These are phyloP conservation scores for Volucella zonaria DNA, from an alignment of 2,888 invertebrate species.

Conservation along the genomic window DNA sequence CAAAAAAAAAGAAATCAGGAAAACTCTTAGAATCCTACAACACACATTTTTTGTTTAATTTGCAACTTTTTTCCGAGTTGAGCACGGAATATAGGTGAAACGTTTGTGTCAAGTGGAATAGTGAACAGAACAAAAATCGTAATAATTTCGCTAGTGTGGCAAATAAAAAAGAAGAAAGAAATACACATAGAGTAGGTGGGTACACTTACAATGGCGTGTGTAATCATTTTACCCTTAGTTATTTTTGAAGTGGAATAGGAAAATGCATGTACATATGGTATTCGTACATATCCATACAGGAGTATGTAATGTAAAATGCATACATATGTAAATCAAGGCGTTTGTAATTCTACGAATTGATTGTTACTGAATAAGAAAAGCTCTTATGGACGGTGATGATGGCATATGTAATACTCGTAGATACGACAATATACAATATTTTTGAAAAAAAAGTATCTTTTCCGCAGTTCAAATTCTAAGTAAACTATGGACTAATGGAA, in stretches of 20 bases:
- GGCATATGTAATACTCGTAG: slow-evolving; percentile 16
- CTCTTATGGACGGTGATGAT: slow-evolving; percentile 57
- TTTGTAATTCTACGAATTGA: slow-evolving; percentile 69
- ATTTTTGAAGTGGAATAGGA: slow-evolving; percentile 65
- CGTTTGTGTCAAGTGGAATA: slow-evolving; percentile 72
- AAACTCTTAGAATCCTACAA: slow-evolving; percentile 58
- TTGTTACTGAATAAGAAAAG: slow-evolving; percentile 68
- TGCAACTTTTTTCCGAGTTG: slow-evolving; percentile 62
- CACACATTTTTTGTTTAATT: slow-evolving; percentile 73
- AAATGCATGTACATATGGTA: not conserved
- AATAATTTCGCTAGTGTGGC: slow-evolving; percentile 64
- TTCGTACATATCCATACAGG: no score
- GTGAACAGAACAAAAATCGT: slow-evolving; percentile 66
- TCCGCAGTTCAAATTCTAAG: no score
- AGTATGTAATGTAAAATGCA: not conserved
- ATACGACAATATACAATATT: no score
- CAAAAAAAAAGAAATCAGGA: slow-evolving; percentile 21
- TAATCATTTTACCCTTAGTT: slow-evolving; percentile 69
- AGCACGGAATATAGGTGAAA: slow-evolving; percentile 66
- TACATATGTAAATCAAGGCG: slow-evolving; percentile 65
- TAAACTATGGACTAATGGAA: no score
- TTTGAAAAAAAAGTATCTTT: no score
- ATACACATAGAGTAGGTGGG: slow-evolving; percentile 58
- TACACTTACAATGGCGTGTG: slow-evolving; percentile 69
- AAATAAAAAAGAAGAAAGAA: slow-evolving; percentile 38